Evolutionary conservation across 2,113 vertebrate genomes (phyloP).

Genomic region (Microcebus lehilahytsara): DNA sequence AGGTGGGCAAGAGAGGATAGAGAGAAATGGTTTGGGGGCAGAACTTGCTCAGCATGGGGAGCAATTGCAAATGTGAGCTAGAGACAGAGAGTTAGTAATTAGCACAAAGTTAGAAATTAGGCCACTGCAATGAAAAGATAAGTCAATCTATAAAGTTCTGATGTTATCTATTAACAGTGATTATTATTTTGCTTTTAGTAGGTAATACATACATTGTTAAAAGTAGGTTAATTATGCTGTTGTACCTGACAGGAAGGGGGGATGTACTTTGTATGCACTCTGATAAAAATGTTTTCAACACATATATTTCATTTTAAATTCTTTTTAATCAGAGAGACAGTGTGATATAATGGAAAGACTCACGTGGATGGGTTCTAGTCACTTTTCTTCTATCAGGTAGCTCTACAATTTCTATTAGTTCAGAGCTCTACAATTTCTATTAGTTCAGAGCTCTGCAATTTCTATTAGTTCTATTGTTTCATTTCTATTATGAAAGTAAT

Average conservation of each 20-base stretch:
- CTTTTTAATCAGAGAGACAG: background rate
- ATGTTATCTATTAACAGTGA: background rate
- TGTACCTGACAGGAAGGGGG: background rate
- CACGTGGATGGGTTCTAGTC: background rate
- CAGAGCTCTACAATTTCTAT: background rate
- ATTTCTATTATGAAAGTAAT: background rate
- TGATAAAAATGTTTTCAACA: background rate
- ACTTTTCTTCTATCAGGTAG: background rate
- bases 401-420: background rate
- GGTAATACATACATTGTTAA: background rate
- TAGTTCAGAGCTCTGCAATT: background rate
- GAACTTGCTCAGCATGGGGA: no score
- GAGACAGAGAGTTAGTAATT: background rate
- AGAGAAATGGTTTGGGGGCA: background rate
- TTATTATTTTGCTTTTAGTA: background rate
- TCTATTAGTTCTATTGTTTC: background rate
- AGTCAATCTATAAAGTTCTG: background rate
- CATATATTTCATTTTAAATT: background rate
- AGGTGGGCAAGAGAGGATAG: accelerated
- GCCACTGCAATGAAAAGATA: background rate
- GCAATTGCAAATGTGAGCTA: background rate
- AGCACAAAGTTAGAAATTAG: background rate
- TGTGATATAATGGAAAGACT: background rate
- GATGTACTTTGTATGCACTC: background rate
- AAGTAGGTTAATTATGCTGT: background rate